phyloP scores from a whole-genome alignment of 1,140 invertebrate genomes.

The Musca vetustissima region DNA sequence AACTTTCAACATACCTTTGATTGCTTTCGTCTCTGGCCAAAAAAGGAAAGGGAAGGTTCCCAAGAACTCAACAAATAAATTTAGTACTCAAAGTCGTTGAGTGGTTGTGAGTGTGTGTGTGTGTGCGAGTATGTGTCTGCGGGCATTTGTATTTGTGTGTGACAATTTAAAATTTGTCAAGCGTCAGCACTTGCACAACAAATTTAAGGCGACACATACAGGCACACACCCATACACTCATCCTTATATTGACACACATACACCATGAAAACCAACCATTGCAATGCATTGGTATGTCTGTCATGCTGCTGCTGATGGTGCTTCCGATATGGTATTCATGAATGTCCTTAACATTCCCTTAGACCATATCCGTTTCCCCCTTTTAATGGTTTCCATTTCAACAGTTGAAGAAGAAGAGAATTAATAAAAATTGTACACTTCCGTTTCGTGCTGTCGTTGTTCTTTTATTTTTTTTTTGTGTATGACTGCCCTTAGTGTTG shows the following conservation, averaged over 20 bases:
- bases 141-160: not conserved
- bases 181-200: constrained; percentile 14
- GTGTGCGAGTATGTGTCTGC: too few relatives aligned
- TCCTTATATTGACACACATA: not conserved
- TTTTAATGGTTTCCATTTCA: constrained; percentile 12
- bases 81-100: too few relatives aligned
- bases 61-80: too few relatives aligned
- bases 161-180: constrained; percentile 21
- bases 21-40: too few relatives aligned
- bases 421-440: constrained; percentile 12
- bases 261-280: not conserved
- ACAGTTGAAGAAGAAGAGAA: not conserved
- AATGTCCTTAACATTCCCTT: not conserved
- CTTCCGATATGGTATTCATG: not conserved
- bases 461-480: too few relatives aligned
- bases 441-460: not conserved
- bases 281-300: too few relatives aligned
- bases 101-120: too few relatives aligned
- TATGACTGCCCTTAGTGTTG: too few relatives aligned
- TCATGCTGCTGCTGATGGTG: too few relatives aligned
- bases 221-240: not conserved
- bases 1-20: too few relatives aligned
- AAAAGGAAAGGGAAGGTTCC: too few relatives aligned
- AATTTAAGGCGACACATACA: not conserved
- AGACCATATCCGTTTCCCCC: not conserved